Evolutionary conservation across 2,888 invertebrate species (phyloP).

Genomic region (Spatulosminthurus flaviceps): DNA sequence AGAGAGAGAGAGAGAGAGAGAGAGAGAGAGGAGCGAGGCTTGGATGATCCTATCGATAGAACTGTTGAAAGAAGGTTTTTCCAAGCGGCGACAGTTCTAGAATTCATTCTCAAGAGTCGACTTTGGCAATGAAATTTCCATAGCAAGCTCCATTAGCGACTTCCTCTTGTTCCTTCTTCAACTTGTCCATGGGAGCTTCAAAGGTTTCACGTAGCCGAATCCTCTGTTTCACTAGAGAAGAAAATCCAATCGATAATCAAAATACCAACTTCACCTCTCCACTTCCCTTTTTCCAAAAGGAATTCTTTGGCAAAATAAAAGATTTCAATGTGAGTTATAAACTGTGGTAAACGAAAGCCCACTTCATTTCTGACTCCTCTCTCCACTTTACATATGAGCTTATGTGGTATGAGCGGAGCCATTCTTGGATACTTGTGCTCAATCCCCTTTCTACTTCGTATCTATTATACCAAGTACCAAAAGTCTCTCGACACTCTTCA

Average conservation of each 20-base stretch:
- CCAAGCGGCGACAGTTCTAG: neutral
- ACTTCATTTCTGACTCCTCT: constrained; percentile 10
- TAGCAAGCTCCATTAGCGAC: constrained; percentile 12
- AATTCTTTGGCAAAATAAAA: constrained; percentile 12
- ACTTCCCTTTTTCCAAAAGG: neutral
- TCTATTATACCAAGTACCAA: neutral
- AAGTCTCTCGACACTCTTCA: too few relatives aligned
- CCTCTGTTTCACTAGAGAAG: neutral
- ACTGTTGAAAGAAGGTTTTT: constrained; percentile 13
- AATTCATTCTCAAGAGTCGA: constrained; percentile 10
- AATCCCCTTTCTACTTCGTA: too few relatives aligned
- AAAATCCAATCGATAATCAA: constrained; percentile 18
- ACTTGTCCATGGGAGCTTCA: neutral
- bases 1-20: too few relatives aligned
- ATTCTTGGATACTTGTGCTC: neutral
- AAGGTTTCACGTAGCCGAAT: constrained; percentile 6
- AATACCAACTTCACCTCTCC: neutral
- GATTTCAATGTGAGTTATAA: constrained; percentile 14
- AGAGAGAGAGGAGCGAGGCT: too few relatives aligned
- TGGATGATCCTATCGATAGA: neutral
- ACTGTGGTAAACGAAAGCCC: constrained; percentile 9
- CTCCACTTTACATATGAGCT: neutral
- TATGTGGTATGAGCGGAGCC: neutral
- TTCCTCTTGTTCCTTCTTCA: constrained; percentile 14
- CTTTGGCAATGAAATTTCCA: constrained; percentile 18